These are phyloP conservation scores for Halcyon senegalensis DNA, from an alignment of 2,113 vertebrate species.

Conservation along the genomic window DNA sequence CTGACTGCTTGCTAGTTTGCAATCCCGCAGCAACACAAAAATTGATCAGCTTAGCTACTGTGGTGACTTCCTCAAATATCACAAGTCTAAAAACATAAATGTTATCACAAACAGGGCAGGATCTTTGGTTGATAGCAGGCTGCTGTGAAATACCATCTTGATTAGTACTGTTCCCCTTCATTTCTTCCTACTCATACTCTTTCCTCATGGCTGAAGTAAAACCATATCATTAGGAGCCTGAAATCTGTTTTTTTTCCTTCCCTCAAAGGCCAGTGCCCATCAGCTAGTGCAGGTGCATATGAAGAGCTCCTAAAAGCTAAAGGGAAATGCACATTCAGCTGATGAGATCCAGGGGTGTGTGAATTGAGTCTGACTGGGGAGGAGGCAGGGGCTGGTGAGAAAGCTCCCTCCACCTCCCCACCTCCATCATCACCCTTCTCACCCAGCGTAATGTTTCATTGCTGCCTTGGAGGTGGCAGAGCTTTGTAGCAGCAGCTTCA, in stretches of 20 bases:
- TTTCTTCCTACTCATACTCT: neutral
- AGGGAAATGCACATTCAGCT: neutral
- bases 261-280: neutral
- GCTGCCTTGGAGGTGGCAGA: neutral
- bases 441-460: neutral
- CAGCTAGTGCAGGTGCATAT: neutral
- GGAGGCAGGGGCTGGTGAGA: neutral
- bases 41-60: neutral
- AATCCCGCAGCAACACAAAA: neutral
- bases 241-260: neutral
- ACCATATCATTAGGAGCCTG: rapidly evolving
- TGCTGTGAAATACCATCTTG: neutral
- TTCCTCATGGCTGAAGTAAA: neutral
- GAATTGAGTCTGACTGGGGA: neutral
- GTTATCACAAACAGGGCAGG: neutral
- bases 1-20: neutral
- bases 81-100: neutral
- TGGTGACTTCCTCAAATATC: neutral
- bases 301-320: neutral
- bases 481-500: neutral
- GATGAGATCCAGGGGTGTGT: neutral
- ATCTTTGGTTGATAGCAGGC: neutral
- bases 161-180: neutral
- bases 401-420: neutral
- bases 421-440: neutral